phyloP scores from a whole-genome alignment of 92 coral and sea anemone genomes.

The Palythoa grandis region DNA sequence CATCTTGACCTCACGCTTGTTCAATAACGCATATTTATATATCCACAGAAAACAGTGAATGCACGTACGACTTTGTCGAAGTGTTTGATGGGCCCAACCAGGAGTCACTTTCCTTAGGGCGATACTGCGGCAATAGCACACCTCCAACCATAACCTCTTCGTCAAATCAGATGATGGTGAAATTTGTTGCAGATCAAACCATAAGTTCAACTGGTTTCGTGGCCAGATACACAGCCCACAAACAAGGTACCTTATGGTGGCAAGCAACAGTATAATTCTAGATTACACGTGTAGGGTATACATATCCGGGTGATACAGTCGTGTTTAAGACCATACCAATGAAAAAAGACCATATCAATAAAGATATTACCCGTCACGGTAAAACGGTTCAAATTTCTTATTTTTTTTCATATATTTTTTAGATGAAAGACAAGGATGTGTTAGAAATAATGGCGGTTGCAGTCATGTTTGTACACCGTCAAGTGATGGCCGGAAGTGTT shows the following conservation, averaged over 20 bases:
- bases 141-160: conserved; percentile 79
- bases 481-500: conserved; percentile 59
- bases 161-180: conserved; percentile 65
- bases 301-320: too few relatives aligned
- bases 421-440: conserved; percentile 56
- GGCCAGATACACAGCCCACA: conserved; percentile 63
- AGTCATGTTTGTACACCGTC: conserved; percentile 65
- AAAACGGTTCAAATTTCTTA: neutral
- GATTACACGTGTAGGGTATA: too few relatives aligned
- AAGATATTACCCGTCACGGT: neutral
- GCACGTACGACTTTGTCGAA: conserved; percentile 87
- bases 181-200: conserved; percentile 87
- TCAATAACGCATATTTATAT: neutral
- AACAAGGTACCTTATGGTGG: conserved; percentile 40
- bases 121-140: conserved; percentile 73
- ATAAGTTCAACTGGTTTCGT: conserved; percentile 76
- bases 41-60: conserved; percentile 56
- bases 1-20: too few relatives aligned
- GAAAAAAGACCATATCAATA: neutral
- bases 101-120: conserved; percentile 42
- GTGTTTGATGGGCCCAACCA: conserved; percentile 77
- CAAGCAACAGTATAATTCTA: neutral
- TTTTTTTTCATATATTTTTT: neutral
- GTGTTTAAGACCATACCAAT: too few relatives aligned
- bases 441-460: conserved; percentile 79